These are phyloP conservation scores for Diadophis punctatus DNA, from an alignment of 2,113 vertebrate genomes.

Conservation along the genomic window DNA sequence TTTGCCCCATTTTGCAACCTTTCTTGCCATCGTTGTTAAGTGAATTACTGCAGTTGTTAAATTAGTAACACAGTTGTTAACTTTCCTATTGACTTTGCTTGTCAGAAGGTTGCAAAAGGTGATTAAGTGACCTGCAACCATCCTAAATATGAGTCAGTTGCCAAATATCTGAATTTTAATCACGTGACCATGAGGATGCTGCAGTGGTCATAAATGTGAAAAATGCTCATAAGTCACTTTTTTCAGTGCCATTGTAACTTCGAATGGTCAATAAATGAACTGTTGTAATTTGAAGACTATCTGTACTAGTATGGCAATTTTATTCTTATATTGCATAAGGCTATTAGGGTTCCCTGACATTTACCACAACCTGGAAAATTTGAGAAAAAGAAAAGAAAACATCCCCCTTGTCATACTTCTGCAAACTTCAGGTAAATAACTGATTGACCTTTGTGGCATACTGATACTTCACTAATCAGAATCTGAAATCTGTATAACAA, in stretches of 20 bases:
- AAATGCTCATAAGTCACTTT: background rate
- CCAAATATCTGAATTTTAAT: background rate
- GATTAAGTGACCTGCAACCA: too few relatives aligned
- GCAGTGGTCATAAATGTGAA: background rate
- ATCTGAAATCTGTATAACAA: slow-evolving; percentile 87
- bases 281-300: background rate
- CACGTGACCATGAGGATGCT: background rate
- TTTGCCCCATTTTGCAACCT: too few relatives aligned
- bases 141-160: background rate
- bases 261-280: background rate
- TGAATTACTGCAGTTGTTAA: background rate
- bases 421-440: slow-evolving; percentile 78
- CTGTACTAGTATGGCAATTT: background rate
- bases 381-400: slow-evolving; percentile 68
- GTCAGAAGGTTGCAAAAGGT: background rate
- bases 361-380: slow-evolving; percentile 75
- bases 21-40: background rate
- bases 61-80: too few relatives aligned
- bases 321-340: background rate
- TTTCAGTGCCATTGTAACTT: background rate
- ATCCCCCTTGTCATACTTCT: slow-evolving; percentile 73
- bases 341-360: slow-evolving; percentile 40
- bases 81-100: background rate
- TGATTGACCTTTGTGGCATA: slow-evolving; percentile 82
- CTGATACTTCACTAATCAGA: slow-evolving; percentile 86